Percentiles rank a stretch among this genome's conserved stretches.
Evolutionary conservation across 1,140 invertebrate species (phyloP).

Genomic region (Vollenhovia emeryi): DNA sequence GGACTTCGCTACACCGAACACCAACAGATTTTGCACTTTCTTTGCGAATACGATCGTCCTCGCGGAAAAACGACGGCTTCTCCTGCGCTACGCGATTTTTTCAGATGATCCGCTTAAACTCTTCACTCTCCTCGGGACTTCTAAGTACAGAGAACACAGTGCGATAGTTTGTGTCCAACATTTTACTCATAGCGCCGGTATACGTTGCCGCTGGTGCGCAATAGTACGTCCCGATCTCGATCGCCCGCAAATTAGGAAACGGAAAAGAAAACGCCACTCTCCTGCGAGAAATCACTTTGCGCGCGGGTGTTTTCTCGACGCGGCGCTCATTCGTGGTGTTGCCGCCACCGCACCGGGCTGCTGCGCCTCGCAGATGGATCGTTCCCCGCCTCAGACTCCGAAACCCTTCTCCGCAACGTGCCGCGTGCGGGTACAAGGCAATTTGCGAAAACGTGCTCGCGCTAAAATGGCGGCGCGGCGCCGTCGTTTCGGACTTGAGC

Average conservation of each 20-base stretch:
- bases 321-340: conserved; percentile 52
- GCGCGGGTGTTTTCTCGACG: conserved; percentile 52
- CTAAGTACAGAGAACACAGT: conserved; percentile 82
- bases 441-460: conserved; percentile 63
- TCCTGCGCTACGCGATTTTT: conserved; percentile 29
- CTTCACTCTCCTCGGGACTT: conserved; percentile 82
- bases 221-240: background rate
- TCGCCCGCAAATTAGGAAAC: conserved; percentile 71
- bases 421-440: background rate
- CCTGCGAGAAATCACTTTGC: conserved; percentile 73
- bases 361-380: background rate
- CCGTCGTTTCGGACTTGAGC: conserved; percentile 21
- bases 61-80: conserved; percentile 3
- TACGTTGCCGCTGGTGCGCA: background rate
- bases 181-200: conserved; percentile 76
- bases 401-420: background rate
- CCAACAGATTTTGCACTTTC: conserved; percentile 9
- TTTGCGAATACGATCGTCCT: conserved; percentile 29
- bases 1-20: background rate
- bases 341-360: background rate
- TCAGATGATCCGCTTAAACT: conserved; percentile 79
- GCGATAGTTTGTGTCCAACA: conserved; percentile 80
- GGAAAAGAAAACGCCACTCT: conserved; percentile 76
- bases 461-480: conserved; percentile 67
- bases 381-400: background rate